A percentile compares a stretch with the other conserved stretches of the same genome.
These are phyloP conservation scores for Hemibagrus wyckioides DNA, from an alignment of 2,113 vertebrate genomes.

Conservation along the genomic window DNA sequence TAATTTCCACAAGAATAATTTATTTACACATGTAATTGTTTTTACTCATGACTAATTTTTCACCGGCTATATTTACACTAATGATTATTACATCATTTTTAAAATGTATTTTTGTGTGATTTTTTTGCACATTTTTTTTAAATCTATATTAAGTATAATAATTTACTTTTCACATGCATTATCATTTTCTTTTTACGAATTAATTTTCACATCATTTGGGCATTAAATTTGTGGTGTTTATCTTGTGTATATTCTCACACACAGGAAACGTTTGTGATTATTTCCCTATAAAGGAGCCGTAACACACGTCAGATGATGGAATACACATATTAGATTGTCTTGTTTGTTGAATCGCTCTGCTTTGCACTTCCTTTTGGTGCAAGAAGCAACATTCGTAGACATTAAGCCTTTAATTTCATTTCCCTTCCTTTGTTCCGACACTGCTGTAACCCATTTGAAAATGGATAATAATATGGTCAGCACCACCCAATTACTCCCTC, in stretches of 20 bases:
- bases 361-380: background rate
- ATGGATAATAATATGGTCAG: conserved; percentile 77
- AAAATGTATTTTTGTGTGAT: too few species aligned
- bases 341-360: background rate
- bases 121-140: too few species aligned
- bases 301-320: background rate
- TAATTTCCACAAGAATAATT: too few species aligned
- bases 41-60: too few species aligned
- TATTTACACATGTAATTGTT: background rate
- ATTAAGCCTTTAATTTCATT: conserved; percentile 71
- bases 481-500: conserved; percentile 81
- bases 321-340: background rate
- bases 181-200: too few species aligned
- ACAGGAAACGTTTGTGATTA: background rate
- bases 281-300: background rate
- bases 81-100: too few species aligned
- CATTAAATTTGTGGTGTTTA: background rate
- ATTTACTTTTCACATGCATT: too few species aligned
- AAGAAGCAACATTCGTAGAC: conserved; percentile 59
- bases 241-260: background rate
- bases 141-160: too few species aligned
- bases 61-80: too few species aligned
- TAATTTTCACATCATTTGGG: background rate
- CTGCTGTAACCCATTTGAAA: conserved; percentile 67
- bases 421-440: conserved; percentile 66